phyloP scores from a whole-genome alignment of 2,113 vertebrate species.

The Nansenia antarctica region DNA sequence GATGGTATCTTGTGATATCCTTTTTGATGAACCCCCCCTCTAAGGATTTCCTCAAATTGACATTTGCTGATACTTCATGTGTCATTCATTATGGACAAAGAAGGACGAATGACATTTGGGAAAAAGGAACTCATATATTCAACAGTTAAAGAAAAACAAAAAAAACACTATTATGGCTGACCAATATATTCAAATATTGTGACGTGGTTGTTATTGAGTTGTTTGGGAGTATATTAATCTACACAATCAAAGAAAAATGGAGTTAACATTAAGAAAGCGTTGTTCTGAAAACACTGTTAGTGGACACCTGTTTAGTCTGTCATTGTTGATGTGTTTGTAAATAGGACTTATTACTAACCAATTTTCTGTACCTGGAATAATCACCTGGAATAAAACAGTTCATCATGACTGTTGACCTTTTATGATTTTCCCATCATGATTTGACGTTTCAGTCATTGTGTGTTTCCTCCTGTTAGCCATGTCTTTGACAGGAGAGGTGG shows the following conservation, averaged over 20 bases:
- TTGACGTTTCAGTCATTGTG: slow-evolving; percentile 57
- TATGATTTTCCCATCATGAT: slow-evolving; percentile 54
- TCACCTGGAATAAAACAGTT: slow-evolving; percentile 85
- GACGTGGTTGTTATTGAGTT: slow-evolving; percentile 92
- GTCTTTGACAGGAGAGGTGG: not conserved
- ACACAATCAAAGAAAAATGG: slow-evolving; percentile 86
- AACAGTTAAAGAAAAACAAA: slow-evolving; percentile 31
- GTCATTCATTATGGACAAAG: slow-evolving; percentile 39
- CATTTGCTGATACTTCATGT: slow-evolving; percentile 50
- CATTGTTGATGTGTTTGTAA: slow-evolving; percentile 97
- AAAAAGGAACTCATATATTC: slow-evolving; percentile 20
- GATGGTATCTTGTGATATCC: slow-evolving; percentile 53
- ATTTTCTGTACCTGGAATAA: slow-evolving; percentile 91
- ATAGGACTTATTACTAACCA: slow-evolving; percentile 95
- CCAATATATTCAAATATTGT: slow-evolving; percentile 91
- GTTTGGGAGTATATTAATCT: slow-evolving; percentile 92
- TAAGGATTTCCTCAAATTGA: slow-evolving; percentile 38
- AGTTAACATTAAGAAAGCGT: slow-evolving; percentile 84
- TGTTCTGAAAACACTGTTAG: slow-evolving; percentile 92
- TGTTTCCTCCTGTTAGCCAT: slow-evolving; percentile 53
- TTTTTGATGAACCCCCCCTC: not conserved
- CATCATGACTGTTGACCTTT: slow-evolving; percentile 74
- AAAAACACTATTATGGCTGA: slow-evolving; percentile 76
- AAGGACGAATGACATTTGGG: slow-evolving; percentile 35
- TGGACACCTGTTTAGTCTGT: slow-evolving; percentile 93